phyloP scores from a whole-genome alignment of 2,113 vertebrate genomes.

The Prochilodus magdalenae region DNA sequence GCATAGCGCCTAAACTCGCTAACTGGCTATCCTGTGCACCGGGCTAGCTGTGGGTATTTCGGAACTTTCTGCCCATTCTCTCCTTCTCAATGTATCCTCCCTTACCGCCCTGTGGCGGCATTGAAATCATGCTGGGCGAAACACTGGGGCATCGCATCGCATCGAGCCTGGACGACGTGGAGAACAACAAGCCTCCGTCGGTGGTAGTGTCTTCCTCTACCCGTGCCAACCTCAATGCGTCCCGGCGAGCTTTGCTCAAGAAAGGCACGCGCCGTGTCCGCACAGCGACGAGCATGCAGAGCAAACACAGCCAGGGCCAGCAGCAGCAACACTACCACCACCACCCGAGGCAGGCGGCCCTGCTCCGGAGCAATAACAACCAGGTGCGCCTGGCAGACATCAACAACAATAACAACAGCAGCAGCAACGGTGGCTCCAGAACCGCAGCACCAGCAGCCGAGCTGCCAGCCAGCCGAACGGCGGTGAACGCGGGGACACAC shows the following conservation, averaged over 20 bases:
- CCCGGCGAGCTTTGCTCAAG: conserved; percentile 63
- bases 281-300: conserved; percentile 40
- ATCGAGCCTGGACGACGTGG: conserved; percentile 61
- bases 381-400: conserved; percentile 64
- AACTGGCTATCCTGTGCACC: neutral
- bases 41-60: conserved; percentile 50
- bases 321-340: conserved; percentile 6
- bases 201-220: conserved; percentile 3
- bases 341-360: conserved; percentile 51
- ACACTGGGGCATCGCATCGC: conserved; percentile 56
- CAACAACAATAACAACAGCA: conserved; percentile 63
- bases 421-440: conserved; percentile 24
- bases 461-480: neutral
- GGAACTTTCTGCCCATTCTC: neutral
- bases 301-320: conserved; percentile 43
- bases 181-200: conserved; percentile 64
- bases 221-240: conserved; percentile 50
- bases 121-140: conserved; percentile 67
- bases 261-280: conserved; percentile 66
- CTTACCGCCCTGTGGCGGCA: conserved; percentile 10
- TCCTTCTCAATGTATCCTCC: conserved; percentile 49
- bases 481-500: conserved; percentile 43
- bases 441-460: conserved; percentile 35
- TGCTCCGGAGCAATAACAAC: conserved; percentile 41
- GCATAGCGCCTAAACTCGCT: neutral